These are phyloP conservation scores for Acipenser oxyrinchus DNA, from an alignment of 2,797 vertebrate species.

Conservation along the genomic window DNA sequence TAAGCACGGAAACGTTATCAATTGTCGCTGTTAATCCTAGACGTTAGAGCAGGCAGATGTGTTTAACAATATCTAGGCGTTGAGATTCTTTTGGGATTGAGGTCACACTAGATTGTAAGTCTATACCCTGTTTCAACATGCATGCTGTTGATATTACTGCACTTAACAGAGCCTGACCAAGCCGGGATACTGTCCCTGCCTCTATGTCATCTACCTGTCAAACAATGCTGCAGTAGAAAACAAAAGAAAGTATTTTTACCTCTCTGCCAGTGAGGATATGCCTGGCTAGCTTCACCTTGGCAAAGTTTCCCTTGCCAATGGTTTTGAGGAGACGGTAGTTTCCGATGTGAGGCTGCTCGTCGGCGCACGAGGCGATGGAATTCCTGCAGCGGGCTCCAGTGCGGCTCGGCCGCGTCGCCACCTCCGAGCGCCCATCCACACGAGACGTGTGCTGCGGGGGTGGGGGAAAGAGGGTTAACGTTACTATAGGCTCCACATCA, in stretches of 20 bases:
- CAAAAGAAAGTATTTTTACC: conserved; percentile 53
- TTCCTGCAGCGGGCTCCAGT: conserved; percentile 79
- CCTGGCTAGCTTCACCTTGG: conserved; percentile 92
- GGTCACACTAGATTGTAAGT: no score
- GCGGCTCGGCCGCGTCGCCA: conserved; percentile 79
- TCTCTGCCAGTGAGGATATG: conserved; percentile 96
- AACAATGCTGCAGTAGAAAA: not conserved
- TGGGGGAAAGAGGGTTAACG: conserved; percentile 13
- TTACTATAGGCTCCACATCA: no score
- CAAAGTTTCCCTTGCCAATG: conserved; percentile 96
- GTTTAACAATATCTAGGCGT: no score
- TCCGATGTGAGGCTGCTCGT: conserved; percentile 89
- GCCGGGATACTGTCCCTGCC: no score
- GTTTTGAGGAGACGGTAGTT: conserved; percentile 97
- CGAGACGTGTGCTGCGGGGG: conserved; percentile 79
- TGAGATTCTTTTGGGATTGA: no score
- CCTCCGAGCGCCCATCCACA: conserved; percentile 84
- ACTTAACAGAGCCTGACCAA: no score
- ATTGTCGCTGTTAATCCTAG: no score
- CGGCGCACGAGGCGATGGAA: conserved; percentile 73
- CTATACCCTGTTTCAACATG: no score
- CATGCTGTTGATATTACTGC: no score
- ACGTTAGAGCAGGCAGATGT: no score
- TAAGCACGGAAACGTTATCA: no score
- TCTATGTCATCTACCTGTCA: no score